Conservation (phyloP, 2,113 vertebrate genomes). For the Megaptera novaeangliae region DNA sequence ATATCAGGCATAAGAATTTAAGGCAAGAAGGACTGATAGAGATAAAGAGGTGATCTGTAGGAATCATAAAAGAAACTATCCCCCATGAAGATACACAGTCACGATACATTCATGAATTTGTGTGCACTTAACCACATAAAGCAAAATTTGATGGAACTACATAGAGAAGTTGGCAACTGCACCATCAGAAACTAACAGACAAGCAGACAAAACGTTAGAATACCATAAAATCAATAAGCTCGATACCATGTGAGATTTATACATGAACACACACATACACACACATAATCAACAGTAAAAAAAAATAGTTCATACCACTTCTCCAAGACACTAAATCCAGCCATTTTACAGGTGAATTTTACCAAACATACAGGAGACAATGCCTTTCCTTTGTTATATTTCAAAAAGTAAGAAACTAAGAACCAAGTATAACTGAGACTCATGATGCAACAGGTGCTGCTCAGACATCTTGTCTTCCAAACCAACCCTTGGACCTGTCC, state of each 20-base stretch:
- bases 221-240: neutral
- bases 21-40: neutral
- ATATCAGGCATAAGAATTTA: neutral
- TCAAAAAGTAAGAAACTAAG: neutral
- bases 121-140: neutral
- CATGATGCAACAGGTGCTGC: neutral
- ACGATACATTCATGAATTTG: neutral
- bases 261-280: neutral
- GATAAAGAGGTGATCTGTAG: neutral
- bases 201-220: neutral
- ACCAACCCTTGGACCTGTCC: neutral
- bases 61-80: neutral
- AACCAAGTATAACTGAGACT: neutral
- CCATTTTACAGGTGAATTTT: neutral
- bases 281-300: neutral
- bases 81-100: neutral
- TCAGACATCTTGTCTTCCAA: neutral
- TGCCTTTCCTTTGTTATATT: neutral
- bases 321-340: neutral
- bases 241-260: neutral
- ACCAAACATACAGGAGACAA: neutral
- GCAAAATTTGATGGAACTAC: neutral
- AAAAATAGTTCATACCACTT: neutral
- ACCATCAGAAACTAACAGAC: neutral
- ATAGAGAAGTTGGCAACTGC: neutral